phyloP scores from a whole-genome alignment of 2,888 invertebrate species.

The Odontocolon sp. region DNA sequence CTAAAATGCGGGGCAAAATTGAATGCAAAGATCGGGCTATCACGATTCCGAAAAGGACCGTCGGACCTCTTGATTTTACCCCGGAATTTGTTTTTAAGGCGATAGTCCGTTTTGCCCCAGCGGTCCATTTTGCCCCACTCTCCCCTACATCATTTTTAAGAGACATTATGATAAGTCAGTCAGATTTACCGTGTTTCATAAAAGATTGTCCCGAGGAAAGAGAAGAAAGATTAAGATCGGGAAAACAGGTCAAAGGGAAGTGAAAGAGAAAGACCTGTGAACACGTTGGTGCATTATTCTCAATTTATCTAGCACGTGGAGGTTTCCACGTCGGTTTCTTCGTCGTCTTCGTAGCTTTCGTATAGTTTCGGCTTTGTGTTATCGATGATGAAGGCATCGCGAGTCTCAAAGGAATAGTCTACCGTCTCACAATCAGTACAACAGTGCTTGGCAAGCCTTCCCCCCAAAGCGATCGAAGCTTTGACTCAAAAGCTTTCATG shows the following conservation, averaged over 20 bases:
- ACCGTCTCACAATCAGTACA: slow-evolving; percentile 41
- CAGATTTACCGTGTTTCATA: neutral
- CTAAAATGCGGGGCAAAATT: no score
- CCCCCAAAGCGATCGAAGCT: slow-evolving; percentile 40
- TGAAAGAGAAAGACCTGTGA: slow-evolving; percentile 5
- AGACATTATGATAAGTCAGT: no score
- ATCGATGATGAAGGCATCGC: slow-evolving; percentile 33
- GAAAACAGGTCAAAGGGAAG: slow-evolving; percentile 25
- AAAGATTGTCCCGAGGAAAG: no score
- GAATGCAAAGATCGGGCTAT: no score
- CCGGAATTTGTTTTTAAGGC: no score
- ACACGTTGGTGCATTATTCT: slow-evolving; percentile 64
- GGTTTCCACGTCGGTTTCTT: slow-evolving; percentile 61
- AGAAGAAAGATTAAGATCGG: neutral
- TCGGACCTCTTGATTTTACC: no score
- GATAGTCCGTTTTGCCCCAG: no score
- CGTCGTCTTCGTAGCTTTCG: slow-evolving; percentile 51
- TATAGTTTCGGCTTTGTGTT: slow-evolving; percentile 59
- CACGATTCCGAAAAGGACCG: no score
- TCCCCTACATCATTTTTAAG: no score
- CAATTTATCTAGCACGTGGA: slow-evolving; percentile 64
- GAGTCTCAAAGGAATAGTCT: slow-evolving; percentile 48
- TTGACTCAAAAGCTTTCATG: slow-evolving; percentile 40
- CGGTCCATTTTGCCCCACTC: no score
- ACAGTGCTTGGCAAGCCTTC: slow-evolving; percentile 12